Base-by-base conservation (phyloP, 2,113 vertebrate species). In the Thamnaconus septentrionalis region DNA sequence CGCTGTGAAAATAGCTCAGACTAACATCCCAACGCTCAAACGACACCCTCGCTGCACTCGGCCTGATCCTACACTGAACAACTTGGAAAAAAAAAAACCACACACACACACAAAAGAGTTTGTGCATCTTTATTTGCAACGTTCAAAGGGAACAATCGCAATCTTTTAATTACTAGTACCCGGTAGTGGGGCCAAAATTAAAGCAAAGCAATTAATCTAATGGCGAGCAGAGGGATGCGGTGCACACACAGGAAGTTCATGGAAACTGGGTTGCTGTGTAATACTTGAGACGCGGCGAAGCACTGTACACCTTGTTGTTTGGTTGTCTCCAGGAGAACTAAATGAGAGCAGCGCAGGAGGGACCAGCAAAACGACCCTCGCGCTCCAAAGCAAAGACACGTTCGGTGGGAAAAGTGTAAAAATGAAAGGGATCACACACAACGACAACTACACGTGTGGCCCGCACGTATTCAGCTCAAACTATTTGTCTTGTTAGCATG, bases 81-180 rank as follows among this genome's bases (percentile, higher is more conserved):
- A 80, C 76, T 83, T 78, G 84, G 85, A 90, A 78, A 90, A 31
- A 31, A 31, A 31, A 31, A 31, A 31, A 31, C 1, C 1, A 31
- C 1, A 31, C 1, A 31, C 1, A 31, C 18, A 86, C 83, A 88
- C 83, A 89, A 84, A 88, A 77, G 68, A 81, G 84, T 87, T 78
- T 44, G 68, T 81, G 81, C 89, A 87, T 90, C 90, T 91, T 89
- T 91, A 85, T 90, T 89, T 85, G 78, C 84, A 85, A 86, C 82
- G 87, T 89, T 92, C 88, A 88, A 85, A 90, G 85, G 88, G 84
- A 83, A 88, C 81, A 91, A 90, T 91, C 88, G 91, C 90, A 91
- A 91, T 91, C 89, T 90, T 90, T 90, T 92, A 91, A 91, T 91
- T 91, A 90, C 87, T 87, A 82, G 76, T 67, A 85, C 82, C 85